Evolutionary conservation across 1,140 invertebrate species (phyloP), one percentile per base, ranked within the genome.

Genomic region (Ceratoteleas bidentatus): DNA sequence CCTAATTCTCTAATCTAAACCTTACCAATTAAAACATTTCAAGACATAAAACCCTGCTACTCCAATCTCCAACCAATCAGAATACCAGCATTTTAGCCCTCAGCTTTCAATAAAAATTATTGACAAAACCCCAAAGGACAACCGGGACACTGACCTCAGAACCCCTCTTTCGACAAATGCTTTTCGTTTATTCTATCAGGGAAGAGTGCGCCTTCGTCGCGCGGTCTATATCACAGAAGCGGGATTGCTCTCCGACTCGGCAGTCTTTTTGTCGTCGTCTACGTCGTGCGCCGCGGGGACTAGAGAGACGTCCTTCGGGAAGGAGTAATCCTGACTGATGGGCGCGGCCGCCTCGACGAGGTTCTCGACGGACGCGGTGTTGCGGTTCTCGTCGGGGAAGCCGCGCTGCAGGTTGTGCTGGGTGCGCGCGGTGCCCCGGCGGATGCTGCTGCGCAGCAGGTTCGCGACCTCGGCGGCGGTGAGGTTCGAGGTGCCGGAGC

Each of bases 381-480:
- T 85, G 3, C 86, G 87, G 14, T 89, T 84, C 33, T 87, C 87
- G 7, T 90, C 87, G 52, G 86, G 81, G 24, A 86, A 85, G 56
- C 83, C 83, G 24, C 82, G 82, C n/a, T 83, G 79, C 13, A 87
- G 56, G 6, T 78, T 85, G 11, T 87, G 85, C 15, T 90, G 87
- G 0, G 86, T 86, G 16, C 87, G 85, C 6, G 86, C 70, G 3
- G 88, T 90, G 47, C 91, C 91, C 4, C 93, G 89, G 33, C 93
- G 88, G 58, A 94, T 93, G 62, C 93, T 94, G 82, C 92, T 93
- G 10, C 93, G 87, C 36, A 94, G 76, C 7, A 94, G 89, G 58
- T 92, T 93, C 10, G 93, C 93, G 0, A 94, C 93, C 66, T 93
- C 92, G 7, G 91, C 91, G 7, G 93, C 93, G 2, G 93, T 93